phyloP scores from a whole-genome alignment of 2,888 invertebrate genomes.

The Fragum fragum region DNA sequence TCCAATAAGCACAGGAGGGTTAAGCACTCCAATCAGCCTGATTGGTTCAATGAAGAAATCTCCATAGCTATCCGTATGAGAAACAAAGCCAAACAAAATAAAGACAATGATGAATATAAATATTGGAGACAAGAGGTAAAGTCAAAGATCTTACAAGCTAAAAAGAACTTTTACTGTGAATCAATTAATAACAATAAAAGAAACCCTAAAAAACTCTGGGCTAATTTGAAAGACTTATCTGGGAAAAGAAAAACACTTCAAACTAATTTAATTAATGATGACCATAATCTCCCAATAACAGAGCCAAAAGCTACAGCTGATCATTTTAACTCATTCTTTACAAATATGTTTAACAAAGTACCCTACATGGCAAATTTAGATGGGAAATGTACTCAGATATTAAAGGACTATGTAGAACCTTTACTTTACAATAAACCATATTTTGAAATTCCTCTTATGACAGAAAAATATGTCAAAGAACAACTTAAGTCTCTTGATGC shows the following conservation, averaged over 20 bases:
- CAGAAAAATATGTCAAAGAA: neutral
- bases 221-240: conserved; percentile 11
- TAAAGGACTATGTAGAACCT: neutral
- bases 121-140: conserved; percentile 23
- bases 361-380: neutral
- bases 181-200: conserved; percentile 15
- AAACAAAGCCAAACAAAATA: neutral
- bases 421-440: too few relatives aligned
- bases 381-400: neutral
- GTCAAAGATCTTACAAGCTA: neutral
- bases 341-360: neutral
- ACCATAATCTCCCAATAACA: neutral
- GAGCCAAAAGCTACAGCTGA: neutral
- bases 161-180: neutral
- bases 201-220: conserved; percentile 18
- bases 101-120: neutral
- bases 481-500: conserved; percentile 4
- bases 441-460: neutral
- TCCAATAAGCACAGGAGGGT: neutral
- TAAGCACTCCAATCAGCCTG: neutral
- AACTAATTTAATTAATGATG: neutral
- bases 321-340: neutral
- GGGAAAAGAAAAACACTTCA: conserved; percentile 6
- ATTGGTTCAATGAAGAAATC: neutral
- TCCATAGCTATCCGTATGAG: neutral